Percentiles rank a stretch among this genome's conserved stretches.
Conservation (phyloP, 2,888 invertebrate genomes). For the Germaria angustata region DNA sequence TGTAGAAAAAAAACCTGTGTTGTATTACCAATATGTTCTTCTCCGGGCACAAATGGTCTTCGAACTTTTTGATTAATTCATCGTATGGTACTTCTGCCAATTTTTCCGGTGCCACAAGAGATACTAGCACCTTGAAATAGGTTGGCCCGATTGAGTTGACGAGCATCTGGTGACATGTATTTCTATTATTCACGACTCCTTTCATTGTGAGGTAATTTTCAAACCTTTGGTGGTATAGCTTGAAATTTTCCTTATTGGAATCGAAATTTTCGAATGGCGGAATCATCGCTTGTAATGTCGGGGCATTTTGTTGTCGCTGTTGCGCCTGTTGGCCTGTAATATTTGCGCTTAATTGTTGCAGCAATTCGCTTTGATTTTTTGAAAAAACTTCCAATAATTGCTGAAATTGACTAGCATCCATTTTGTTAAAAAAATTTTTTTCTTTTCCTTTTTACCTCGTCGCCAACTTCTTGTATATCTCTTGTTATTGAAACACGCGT, state of each 20-base stretch:
- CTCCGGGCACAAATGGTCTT: not conserved
- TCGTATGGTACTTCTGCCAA: slow-evolving; percentile 16
- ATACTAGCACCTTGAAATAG: slow-evolving; percentile 22
- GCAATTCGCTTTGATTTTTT: no score
- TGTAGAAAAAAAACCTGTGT: slow-evolving; percentile 15
- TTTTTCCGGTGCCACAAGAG: slow-evolving; percentile 12
- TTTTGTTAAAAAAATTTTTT: no score
- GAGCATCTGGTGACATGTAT: slow-evolving; percentile 22
- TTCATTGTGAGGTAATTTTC: slow-evolving; percentile 51
- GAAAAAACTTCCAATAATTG: not conserved
- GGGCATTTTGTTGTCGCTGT: not conserved
- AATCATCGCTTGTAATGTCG: slow-evolving; percentile 27
- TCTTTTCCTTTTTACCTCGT: no score
- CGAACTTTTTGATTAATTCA: slow-evolving; percentile 8
- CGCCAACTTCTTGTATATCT: no score
- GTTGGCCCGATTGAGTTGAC: slow-evolving; percentile 31
- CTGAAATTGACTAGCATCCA: not conserved
- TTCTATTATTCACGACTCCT: slow-evolving; percentile 19
- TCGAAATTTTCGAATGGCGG: slow-evolving; percentile 33
- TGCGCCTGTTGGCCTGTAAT: no score
- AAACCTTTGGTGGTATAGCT: slow-evolving; percentile 42
- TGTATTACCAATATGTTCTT: slow-evolving; percentile 14
- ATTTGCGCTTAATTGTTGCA: not conserved
- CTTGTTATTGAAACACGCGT: no score
- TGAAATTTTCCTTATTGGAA: slow-evolving; percentile 43